Base-by-base conservation (phyloP, 1,140 invertebrate species). In the Argopecten irradians region DNA sequence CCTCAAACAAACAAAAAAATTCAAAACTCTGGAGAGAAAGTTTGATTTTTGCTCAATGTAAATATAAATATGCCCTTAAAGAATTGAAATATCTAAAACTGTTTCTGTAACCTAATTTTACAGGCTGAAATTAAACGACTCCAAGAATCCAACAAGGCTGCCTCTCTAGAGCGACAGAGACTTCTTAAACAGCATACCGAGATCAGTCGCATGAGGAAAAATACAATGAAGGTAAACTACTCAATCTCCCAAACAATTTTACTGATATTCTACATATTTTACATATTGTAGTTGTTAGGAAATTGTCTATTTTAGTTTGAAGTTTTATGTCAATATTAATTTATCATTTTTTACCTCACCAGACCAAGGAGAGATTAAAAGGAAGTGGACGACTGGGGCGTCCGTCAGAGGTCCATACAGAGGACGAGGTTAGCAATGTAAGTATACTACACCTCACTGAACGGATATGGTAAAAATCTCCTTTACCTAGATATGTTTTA, bases 41-140 rank as follows among this genome's bases (percentile, higher is more conserved):
- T n/a, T n/a, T n/a, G n/a, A n/a, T n/a, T n/a, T n/a, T n/a, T n/a
- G n/a, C n/a, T n/a, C n/a, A n/a, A n/a, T n/a, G n/a, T n/a, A n/a
- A n/a, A n/a, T n/a, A n/a, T n/a, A n/a, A n/a, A n/a, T n/a, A n/a
- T 9, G 55, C 22, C 55, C 55, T 82, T 32, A 71, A 71, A 71
- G 32, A 28, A 71, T 71, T 22, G 1, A 71, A 22, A 28, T 28
- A 71, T 19, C 19, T 3, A n/a, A 8, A 11, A 16, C n/a, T 28
- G 16, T n/a, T 39, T 89, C 22, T 13, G 87, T n/a, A n/a, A 11
- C 84, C n/a, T 90, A 36, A 84, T 87, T 82, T 87, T 88, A 34
- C 83, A 96, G 93, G 96, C 96, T 85, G 96, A 97, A 92, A 96
- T 97, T 92, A 95, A 96, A 36, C 91, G 94, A 32, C 93, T 95